A percentile compares a stretch with the other conserved stretches of the same genome.
phyloP scores from a whole-genome alignment of 2,113 vertebrate species.

The Tachycineta bicolor region DNA sequence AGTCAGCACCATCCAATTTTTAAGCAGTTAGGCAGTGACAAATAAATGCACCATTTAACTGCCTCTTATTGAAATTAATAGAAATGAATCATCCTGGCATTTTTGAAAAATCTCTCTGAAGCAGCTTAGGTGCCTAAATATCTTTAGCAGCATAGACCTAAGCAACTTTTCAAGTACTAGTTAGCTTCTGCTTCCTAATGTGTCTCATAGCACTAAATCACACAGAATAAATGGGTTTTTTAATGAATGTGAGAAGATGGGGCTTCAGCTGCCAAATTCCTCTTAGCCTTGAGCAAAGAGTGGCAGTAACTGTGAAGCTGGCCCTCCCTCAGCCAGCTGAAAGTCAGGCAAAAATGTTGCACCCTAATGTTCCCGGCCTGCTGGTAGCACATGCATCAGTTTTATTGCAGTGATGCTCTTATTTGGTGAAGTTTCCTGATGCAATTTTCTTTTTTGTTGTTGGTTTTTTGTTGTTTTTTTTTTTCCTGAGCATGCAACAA shows the following conservation, averaged over 20 bases:
- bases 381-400: neutral
- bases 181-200: constrained; percentile 41
- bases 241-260: constrained; percentile 36
- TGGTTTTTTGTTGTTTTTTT: neutral
- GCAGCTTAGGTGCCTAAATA: constrained; percentile 40
- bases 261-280: constrained; percentile 34
- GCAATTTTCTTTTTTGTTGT: neutral
- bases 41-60: constrained; percentile 65
- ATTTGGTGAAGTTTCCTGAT: neutral
- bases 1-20: constrained; percentile 31
- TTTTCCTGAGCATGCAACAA: neutral
- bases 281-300: neutral
- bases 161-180: constrained; percentile 58
- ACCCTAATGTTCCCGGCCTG: neutral
- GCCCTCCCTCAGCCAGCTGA: neutral
- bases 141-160: constrained; percentile 45
- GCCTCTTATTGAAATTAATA: constrained; percentile 62
- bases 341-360: neutral
- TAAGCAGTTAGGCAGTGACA: constrained; percentile 54
- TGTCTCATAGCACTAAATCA: constrained; percentile 51
- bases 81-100: constrained; percentile 48
- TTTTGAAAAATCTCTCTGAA: constrained; percentile 60
- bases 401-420: neutral
- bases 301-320: neutral
- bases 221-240: neutral